Evolutionary conservation across 1,140 invertebrate species (phyloP), one percentile per base, ranked within the genome.

Genomic region (Saccostrea echinata): DNA sequence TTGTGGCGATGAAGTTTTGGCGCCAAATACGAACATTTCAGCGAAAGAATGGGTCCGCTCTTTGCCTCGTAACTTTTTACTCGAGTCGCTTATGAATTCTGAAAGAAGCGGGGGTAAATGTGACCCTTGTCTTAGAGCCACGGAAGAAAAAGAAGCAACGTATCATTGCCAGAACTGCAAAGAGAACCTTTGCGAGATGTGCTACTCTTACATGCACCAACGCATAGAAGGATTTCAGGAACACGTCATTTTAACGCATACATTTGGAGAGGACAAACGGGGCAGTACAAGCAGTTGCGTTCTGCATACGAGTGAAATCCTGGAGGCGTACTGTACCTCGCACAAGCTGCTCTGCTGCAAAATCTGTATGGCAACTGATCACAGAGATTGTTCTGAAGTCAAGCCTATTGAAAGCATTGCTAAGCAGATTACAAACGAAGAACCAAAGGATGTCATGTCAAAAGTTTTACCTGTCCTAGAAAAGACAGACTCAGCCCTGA

Each of bases 301-400:
- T 33, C 24, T 76, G 24, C 68, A 76, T 13, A 24, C 68, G 6
- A 76, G 16, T 16, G 68, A 76, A 76, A 76, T 76, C 30, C 30
- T 76, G 68, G 24, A 76, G 11, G 16, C 33, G 12, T 76, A 76
- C 30, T 76, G 68, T 76, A 27, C 13, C 1, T 11, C 68, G 30
- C 68, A 76, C 30, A 24, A 76, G 68, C 27, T 76, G 27, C 30
- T 76, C 27, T 76, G 68, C 68, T 76, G 68, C 27, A 76, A 33
- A 33, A 33, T 76, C 6, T 76, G 68, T 33, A 13, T 76, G 68
- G 68, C 27, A 33, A 33, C 68, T 12, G 68, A 76, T 9, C 68
- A 76, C 13, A 33, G 30, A 33, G 30, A 8, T 0, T 76, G 68
- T 76, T 76, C 24, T 76, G 68, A 76, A 18, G 24, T 76, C 30